A percentile compares a stretch with the other conserved stretches of the same genome.
Conservation (phyloP, 2,797 vertebrate genomes). For the Hylomyscus alleni region DNA sequence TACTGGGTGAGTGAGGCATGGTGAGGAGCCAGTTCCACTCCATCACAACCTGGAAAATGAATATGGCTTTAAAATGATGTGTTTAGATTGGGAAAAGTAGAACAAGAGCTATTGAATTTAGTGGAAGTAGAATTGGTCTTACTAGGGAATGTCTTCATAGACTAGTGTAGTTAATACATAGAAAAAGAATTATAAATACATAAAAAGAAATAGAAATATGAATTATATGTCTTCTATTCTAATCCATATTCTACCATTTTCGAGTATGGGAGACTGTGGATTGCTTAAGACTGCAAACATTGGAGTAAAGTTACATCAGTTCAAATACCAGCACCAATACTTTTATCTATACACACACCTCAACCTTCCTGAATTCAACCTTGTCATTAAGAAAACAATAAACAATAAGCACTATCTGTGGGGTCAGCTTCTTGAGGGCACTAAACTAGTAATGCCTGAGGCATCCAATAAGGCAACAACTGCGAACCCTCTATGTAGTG, state of each 20-base stretch:
- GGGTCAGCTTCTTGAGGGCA: neutral
- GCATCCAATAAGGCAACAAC: neutral
- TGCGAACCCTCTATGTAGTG: neutral
- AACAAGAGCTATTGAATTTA: slow-evolving; percentile 32
- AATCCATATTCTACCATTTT: neutral
- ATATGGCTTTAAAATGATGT: slow-evolving; percentile 61
- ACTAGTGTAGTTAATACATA: neutral
- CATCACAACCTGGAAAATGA: neutral
- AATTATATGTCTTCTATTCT: neutral
- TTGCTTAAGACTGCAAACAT: neutral
- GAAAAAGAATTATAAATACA: neutral
- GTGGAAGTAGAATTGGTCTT: neutral
- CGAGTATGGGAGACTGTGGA: neutral
- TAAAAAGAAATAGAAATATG: neutral
- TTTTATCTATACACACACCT: neutral
- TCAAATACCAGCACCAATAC: neutral
- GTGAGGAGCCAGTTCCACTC: neutral
- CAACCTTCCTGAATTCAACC: neutral
- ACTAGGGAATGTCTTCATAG: slow-evolving; percentile 30
- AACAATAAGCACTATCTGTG: neutral
- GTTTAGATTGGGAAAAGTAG: slow-evolving; percentile 1
- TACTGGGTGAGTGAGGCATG: neutral
- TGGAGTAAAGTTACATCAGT: neutral
- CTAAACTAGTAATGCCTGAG: neutral
- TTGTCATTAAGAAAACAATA: neutral